These are phyloP conservation scores for Calycopis cecrops DNA, from an alignment of 1,140 invertebrate genomes.

Conservation along the genomic window DNA sequence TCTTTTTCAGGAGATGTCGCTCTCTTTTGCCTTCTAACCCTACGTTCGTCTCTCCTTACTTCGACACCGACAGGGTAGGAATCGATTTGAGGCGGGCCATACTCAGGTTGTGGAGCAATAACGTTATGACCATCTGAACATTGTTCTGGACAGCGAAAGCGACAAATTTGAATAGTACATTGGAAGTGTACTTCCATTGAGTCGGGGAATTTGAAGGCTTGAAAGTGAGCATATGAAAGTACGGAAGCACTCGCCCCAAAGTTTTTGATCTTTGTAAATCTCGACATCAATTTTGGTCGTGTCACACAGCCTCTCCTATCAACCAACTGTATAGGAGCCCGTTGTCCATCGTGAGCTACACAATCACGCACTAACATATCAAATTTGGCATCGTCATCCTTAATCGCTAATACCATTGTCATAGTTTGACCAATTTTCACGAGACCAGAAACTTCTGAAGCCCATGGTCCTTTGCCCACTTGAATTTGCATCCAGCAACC, in stretches of 20 bases:
- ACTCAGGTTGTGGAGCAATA: constrained; percentile 78
- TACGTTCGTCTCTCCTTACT: constrained; percentile 83
- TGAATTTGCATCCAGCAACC: constrained; percentile 97
- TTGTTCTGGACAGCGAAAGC: constrained; percentile 94
- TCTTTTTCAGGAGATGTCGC: constrained; percentile 81
- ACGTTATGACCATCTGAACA: constrained; percentile 80
- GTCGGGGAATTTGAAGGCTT: constrained; percentile 96
- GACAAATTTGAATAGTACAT: constrained; percentile 95
- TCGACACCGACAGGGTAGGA: constrained; percentile 79
- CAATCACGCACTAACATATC: constrained; percentile 97
- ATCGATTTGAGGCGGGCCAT: constrained; percentile 82
- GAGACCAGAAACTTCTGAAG: constrained; percentile 93
- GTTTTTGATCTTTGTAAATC: constrained; percentile 96
- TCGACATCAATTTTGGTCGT: constrained; percentile 93
- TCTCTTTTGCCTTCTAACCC: constrained; percentile 79
- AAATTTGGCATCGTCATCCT: constrained; percentile 96
- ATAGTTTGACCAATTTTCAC: constrained; percentile 97
- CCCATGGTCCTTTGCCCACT: constrained; percentile 96
- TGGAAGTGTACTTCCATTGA: constrained; percentile 98
- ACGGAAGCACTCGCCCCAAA: constrained; percentile 94
- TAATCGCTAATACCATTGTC: constrained; percentile 97
- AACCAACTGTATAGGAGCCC: constrained; percentile 95
- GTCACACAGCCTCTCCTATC: constrained; percentile 95
- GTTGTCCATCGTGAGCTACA: constrained; percentile 94
- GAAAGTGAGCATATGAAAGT: constrained; percentile 94